A percentile compares a stretch with the other conserved stretches of the same genome.
These are phyloP conservation scores for Brienomyrus longianalis DNA, from an alignment of 2,113 vertebrate genomes.

Conservation along the genomic window DNA sequence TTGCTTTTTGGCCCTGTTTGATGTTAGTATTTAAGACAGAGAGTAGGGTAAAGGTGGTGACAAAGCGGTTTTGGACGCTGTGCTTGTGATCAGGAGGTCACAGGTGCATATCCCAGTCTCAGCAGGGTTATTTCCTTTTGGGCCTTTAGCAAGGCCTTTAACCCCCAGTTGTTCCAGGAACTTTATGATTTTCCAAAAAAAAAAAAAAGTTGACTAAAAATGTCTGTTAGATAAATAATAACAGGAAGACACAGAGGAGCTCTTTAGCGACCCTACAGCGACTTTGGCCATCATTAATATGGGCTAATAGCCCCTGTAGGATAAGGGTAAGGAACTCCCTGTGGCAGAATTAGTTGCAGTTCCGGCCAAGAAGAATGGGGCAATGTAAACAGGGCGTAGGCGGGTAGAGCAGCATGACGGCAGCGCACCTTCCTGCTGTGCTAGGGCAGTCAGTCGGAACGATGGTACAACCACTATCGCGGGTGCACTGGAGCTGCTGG, in stretches of 20 bases:
- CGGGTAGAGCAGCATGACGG: conserved; percentile 32
- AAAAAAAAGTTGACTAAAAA: not conserved
- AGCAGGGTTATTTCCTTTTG: not conserved
- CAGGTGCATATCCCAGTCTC: not conserved
- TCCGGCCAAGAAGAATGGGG: conserved; percentile 25
- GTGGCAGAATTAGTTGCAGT: conserved; percentile 41
- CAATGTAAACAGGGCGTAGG: conserved; percentile 42
- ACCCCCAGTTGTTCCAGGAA: not conserved
- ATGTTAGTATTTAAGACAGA: not conserved
- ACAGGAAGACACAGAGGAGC: not conserved
- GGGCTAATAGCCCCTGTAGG: not conserved
- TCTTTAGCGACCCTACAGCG: not conserved
- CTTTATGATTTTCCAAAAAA: not conserved
- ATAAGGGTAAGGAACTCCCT: conserved; percentile 39
- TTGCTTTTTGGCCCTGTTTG: not conserved
- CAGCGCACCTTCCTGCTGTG: conserved; percentile 35
- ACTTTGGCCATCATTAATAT: not conserved
- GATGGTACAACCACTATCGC: conserved; percentile 29
- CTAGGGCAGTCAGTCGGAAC: conserved; percentile 43
- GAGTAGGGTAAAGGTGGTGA: not conserved
- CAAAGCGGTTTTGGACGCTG: not conserved
- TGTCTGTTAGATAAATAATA: not conserved
- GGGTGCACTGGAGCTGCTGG: not conserved
- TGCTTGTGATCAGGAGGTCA: not conserved
- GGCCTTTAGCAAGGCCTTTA: not conserved